Conservation (phyloP, 2,888 invertebrate genomes). For the Erynnis tages region DNA sequence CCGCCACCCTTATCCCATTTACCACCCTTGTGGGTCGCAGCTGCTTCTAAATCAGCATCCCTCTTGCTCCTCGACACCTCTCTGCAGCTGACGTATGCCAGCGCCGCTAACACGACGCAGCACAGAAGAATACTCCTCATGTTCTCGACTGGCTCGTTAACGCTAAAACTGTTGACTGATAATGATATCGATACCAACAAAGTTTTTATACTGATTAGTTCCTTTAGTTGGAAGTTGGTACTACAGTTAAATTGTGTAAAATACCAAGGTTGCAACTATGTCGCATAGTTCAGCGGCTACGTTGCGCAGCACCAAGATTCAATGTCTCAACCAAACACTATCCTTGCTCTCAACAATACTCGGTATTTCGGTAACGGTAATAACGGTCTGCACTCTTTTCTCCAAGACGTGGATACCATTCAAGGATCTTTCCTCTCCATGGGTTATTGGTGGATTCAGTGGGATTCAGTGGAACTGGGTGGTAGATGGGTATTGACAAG, state of each 20-base stretch:
- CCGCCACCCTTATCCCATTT: constrained; percentile 83
- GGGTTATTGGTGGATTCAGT: no score
- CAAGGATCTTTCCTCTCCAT: no score
- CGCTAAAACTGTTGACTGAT: constrained; percentile 64
- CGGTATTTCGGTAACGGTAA: not conserved
- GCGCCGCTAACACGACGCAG: constrained; percentile 71
- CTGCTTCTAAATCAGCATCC: constrained; percentile 78
- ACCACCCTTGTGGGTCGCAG: constrained; percentile 71
- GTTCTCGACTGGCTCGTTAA: constrained; percentile 51
- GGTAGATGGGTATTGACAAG: no score
- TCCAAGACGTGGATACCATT: no score
- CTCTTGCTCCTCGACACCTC: constrained; percentile 72
- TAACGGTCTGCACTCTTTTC: not conserved
- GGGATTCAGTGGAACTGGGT: no score
- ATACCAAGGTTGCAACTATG: constrained; percentile 68
- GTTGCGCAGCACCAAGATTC: constrained; percentile 59
- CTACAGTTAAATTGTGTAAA: constrained; percentile 77
- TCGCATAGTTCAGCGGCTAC: constrained; percentile 47
- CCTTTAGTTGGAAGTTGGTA: constrained; percentile 56
- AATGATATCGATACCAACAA: constrained; percentile 45
- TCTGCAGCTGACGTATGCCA: constrained; percentile 78
- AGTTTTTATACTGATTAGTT: constrained; percentile 70
- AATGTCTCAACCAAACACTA: constrained; percentile 61
- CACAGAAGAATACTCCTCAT: constrained; percentile 67
- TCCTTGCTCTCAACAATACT: not conserved